Base-by-base conservation (phyloP, 37 sponge, comb jelly and placozoan species). In the Agelas oroides region DNA sequence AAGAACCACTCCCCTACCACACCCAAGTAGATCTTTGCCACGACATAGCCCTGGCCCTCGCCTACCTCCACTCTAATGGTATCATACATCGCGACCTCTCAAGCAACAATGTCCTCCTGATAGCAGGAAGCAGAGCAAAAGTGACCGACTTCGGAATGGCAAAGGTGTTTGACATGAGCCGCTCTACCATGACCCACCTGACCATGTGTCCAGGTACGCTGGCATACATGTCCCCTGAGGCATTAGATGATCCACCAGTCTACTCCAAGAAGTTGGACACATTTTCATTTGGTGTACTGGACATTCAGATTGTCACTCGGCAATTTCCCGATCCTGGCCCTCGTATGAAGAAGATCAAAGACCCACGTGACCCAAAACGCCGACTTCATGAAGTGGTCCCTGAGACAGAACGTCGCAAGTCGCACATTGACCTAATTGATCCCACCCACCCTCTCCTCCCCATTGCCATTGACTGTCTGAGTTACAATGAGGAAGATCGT, bases 171-270 rank as follows among this genome's bases (percentile, higher is more conserved):
- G 13, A 27, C 11, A 8, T 46, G 46, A 62, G 27, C n/a, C n/a
- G n/a, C n/a, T n/a, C n/a, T 46, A 46, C 46, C 46, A 30, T 5
- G 18, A 46, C 46, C 46, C 46, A 46, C 6, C 39, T 73, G 75
- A 77, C 78, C 16, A 24, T n/a, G 25, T 77, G 78, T 16, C 78
- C 78, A 59, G 78, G 78, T 16, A 15, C 35, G 5, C 63, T 30
- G 2, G 35, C 16, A 15, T 77, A 77, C 63, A 77, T 77, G 78
- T 60, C 78, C 28, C 78, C 78, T 32, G 78, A 77, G 38, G 78
- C 78, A 33, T 38, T 77, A 5, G 18, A 28, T 8, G 18, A 24
- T 25, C 62, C 19, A 23, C 46, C 78, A 16, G 21, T 24, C 3
- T 77, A 77, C 38, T 12, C 63, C 5, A 57, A 57, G 37, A 59